Conservation (phyloP, 2,797 vertebrate genomes). For the Trachops cirrhosus region DNA sequence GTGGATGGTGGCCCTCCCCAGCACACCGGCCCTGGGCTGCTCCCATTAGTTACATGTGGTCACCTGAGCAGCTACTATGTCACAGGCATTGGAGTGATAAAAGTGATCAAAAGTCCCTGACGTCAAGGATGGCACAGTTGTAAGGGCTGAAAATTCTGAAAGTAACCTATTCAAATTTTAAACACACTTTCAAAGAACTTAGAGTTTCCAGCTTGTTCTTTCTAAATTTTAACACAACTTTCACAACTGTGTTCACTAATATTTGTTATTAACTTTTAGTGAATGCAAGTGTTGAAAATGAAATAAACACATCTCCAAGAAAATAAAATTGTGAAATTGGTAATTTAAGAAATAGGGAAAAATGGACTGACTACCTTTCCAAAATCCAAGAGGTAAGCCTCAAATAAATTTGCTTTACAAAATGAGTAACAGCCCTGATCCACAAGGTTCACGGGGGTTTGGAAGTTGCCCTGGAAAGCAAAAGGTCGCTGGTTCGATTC, state of each 20-base stretch:
- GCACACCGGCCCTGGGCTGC: not conserved
- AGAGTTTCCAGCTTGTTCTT: not conserved
- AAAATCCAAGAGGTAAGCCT: not conserved
- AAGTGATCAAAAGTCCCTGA: not conserved
- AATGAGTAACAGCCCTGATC: not conserved
- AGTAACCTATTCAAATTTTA: not conserved
- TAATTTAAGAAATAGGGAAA: not conserved
- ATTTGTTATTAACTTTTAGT: not conserved
- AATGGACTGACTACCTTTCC: not conserved
- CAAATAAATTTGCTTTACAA: not conserved
- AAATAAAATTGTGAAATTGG: not conserved
- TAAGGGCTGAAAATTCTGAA: not conserved
- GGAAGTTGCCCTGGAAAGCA: not conserved
- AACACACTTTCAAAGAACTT: not conserved
- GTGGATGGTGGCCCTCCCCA: not conserved
- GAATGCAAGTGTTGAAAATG: not conserved
- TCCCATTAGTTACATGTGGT: not conserved
- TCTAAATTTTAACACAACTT: not conserved
- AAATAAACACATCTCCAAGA: constrained; percentile 21
- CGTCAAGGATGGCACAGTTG: not conserved
- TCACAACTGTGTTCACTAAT: not conserved
- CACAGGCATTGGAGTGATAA: not conserved
- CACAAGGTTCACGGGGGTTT: not conserved
- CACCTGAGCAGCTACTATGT: not conserved
- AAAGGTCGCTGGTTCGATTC: not conserved